These are phyloP conservation scores for Drosophila nigromelanica DNA, from an alignment of 1,140 invertebrate genomes.

Conservation along the genomic window DNA sequence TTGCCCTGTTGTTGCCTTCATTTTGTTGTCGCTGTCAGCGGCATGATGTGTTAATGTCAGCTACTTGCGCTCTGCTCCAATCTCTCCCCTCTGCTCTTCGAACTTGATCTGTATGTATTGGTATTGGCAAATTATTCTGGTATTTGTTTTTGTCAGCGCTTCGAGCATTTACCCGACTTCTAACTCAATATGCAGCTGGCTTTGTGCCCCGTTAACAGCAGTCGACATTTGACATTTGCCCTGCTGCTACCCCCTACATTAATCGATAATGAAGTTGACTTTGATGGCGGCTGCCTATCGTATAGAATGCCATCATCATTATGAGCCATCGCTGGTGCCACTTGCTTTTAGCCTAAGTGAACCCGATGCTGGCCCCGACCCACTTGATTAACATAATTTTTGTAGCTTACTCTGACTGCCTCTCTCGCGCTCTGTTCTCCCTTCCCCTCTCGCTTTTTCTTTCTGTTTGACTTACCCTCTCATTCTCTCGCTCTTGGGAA, in stretches of 20 bases:
- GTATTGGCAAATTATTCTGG: constrained; percentile 75
- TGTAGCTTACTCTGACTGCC: constrained; percentile 15
- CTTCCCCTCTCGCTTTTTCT: no score
- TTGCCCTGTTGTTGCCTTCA: constrained; percentile 26
- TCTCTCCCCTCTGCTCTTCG: neutral
- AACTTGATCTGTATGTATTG: constrained; percentile 33
- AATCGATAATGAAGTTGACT: constrained; percentile 73
- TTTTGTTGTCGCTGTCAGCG: constrained; percentile 61
- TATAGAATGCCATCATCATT: constrained; percentile 62
- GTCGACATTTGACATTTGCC: constrained; percentile 23
- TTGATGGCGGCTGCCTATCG: constrained; percentile 30
- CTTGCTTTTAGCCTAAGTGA: constrained; percentile 6
- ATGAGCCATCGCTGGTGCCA: constrained; percentile 42
- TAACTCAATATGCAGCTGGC: constrained; percentile 71
- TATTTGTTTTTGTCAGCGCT: constrained; percentile 75
- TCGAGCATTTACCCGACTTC: constrained; percentile 35
- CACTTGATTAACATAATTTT: constrained; percentile 65
- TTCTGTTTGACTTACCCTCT: neutral
- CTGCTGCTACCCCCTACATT: constrained; percentile 22
- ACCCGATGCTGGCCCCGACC: constrained; percentile 7
- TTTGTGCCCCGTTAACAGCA: constrained; percentile 44
- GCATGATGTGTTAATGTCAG: constrained; percentile 80
- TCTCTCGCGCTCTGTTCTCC: neutral
- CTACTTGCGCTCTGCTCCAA: constrained; percentile 30
- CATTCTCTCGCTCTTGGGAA: neutral